Evolutionary conservation across 2,888 invertebrate genomes (phyloP), one percentile per base, ranked within the genome.

Genomic region (Osedax frankpressi): DNA sequence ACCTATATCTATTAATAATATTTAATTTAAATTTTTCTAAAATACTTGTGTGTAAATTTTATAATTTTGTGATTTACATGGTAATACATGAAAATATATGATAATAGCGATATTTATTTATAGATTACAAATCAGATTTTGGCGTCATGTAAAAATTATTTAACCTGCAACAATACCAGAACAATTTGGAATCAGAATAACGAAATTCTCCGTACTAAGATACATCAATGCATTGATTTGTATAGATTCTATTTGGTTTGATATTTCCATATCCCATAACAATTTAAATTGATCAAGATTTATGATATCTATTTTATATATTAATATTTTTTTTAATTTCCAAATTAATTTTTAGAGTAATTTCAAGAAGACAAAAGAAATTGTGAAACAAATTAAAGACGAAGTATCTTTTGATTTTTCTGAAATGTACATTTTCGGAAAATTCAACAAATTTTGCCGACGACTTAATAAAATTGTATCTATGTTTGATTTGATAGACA

Each of bases 161-260:
- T 84, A 69, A 81, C 81, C 3, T 79, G 80, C 62, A 77, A 81
- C 71, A 81, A 81, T 2, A 69, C 78, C 59, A 77, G 77, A 25
- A 78, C 79, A 30, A 74, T 83, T 6, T 83, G 83, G 83, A 81
- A 81, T 28, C 80, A 81, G 77, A 77, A 78, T 1, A 76, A 79
- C 14, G 30, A 68, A 29, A 78, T 77, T 14, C 74, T 82, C 19
- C 75, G 81, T 28, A 75, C 76, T 30, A 82, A 81, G 69, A 69
- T 69, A 14, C 6, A 69, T 69, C 28, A 6, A 14, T 69, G 69
- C 30, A 3, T 28, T 28, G 77, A 79, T 30, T 82, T 89, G 3
- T 89, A 88, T 77, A 82, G 87, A 60, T 85, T 86, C 71, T 89
- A 89, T 77, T 86, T 87, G 77, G 84, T 44, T 19, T 11, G 44